Evolutionary conservation across 2,113 vertebrate genomes (phyloP).

Genomic region (Gulo gulo): DNA sequence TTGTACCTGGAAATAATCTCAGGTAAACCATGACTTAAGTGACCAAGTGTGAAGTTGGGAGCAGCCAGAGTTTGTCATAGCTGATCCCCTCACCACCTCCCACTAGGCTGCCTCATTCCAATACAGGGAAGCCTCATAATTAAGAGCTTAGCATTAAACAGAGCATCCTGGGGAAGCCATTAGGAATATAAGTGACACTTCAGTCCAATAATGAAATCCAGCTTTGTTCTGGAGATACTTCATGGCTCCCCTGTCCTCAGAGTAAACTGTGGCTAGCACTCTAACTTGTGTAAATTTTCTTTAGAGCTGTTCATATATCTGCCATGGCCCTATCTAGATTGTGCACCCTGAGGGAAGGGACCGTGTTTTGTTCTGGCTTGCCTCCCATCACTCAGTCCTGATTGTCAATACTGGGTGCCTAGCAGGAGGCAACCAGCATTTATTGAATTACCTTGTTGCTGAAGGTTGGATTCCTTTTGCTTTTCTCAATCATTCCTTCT

Average conservation of each 20-base stretch:
- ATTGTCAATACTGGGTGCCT: too few species aligned
- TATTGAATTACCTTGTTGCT: neutral
- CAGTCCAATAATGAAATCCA: fast-evolving
- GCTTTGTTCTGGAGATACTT: neutral
- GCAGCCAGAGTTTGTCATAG: neutral
- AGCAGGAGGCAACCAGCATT: neutral
- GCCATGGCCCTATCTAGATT: fast-evolving
- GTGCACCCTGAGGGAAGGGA: neutral
- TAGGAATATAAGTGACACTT: fast-evolving
- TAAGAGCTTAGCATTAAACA: neutral
- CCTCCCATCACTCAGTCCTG: neutral
- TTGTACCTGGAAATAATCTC: neutral
- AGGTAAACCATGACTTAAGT: neutral
- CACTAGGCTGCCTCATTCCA: neutral
- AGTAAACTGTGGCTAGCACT: neutral
- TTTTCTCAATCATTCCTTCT: neutral
- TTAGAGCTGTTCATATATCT: neutral
- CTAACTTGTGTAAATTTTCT: neutral
- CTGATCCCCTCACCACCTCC: neutral
- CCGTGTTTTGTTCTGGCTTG: fast-evolving
- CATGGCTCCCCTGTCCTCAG: neutral
- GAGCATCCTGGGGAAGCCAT: neutral
- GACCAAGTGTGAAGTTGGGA: neutral
- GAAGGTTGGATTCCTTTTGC: neutral
- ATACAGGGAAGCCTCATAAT: neutral